Evolutionary conservation across 1,140 invertebrate species (phyloP), one percentile per base, ranked within the genome.

Genomic region (Drosophila rufa): DNA sequence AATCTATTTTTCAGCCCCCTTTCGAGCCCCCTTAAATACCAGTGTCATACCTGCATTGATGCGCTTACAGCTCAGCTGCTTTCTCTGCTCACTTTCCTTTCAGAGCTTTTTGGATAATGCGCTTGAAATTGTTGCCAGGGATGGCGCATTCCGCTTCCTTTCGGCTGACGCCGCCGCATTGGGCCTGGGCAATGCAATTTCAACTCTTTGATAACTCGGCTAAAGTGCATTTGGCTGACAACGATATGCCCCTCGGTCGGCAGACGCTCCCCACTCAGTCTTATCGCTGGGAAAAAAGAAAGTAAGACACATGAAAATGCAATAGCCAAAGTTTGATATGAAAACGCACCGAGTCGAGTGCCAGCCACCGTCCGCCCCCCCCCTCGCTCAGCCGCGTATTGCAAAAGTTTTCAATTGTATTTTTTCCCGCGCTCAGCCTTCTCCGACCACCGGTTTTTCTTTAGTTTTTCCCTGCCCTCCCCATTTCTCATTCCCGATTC

Each of bases 281-380:
- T 89, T 89, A 90, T 89, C 85, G 81, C 73, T 42, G 55, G 8
- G 15, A 51, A 5, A 68, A 71, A 67, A 71, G 66, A 82, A 79
- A 75, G 69, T 82, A 79, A 89, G 84, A 89, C 84, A 89, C 84
- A 89, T 90, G 84, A 90, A 89, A 89, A 90, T 90, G 82, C 85
- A 90, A 89, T 89, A 89, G 85, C 81, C 62, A 89, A 89, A 89
- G 81, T 90, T 89, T 89, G 85, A 89, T 89, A 89, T 89, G 85
- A 89, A 80, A 89, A 90, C 84, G 84, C 80, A 84, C 60, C 47
- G 45, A 66, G 56, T 45, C 14, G 62, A 30, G 57, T 61, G 25
- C 51, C 51, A 55, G 51, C 51, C 19, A 22, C 40, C 40, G 27
- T 7, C 12, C 15, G 15, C 40, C 15, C 11, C 15, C 38, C 12